A percentile compares a stretch with the other conserved stretches of the same genome.
These are phyloP conservation scores for Plecturocebus donacophilus DNA, from an alignment of 2,113 vertebrate species.

Conservation along the genomic window DNA sequence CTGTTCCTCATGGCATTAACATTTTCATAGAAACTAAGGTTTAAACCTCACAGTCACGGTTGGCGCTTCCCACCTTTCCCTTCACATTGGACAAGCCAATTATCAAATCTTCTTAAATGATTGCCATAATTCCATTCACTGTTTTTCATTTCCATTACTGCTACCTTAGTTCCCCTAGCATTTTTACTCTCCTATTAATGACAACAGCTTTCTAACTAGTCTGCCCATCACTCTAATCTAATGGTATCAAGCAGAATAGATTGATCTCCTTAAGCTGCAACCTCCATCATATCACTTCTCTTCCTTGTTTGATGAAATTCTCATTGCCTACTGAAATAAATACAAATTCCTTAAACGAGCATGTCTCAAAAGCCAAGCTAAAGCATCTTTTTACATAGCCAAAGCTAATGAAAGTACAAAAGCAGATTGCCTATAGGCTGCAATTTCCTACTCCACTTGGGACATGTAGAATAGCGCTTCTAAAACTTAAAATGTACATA, in stretches of 20 bases:
- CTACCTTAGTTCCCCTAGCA: neutral
- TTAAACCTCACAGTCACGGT: neutral
- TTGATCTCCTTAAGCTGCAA: neutral
- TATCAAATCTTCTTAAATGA: neutral
- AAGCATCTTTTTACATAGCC: neutral
- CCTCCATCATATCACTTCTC: neutral
- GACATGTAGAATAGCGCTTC: slow-evolving; percentile 9
- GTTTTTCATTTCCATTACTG: slow-evolving; percentile 13
- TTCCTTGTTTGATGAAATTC: slow-evolving; percentile 31
- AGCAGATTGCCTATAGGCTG: neutral
- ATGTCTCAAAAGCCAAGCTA: slow-evolving; percentile 17
- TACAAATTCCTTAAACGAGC: slow-evolving; percentile 9
- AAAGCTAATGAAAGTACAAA: slow-evolving; percentile 13
- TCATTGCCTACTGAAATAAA: slow-evolving; percentile 30
- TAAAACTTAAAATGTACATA: slow-evolving; percentile 50
- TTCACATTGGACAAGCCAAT: neutral
- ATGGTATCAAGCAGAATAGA: neutral
- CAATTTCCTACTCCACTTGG: slow-evolving; percentile 42
- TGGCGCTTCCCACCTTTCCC: neutral
- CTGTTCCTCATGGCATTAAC: neutral
- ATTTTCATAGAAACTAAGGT: neutral
- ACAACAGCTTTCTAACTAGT: slow-evolving; percentile 24
- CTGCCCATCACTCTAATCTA: slow-evolving; percentile 15
- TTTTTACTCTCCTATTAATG: neutral
- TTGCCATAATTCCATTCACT: neutral